Evolutionary conservation across 2,113 vertebrate species (phyloP).

Genomic region (Trematocara zebra): DNA sequence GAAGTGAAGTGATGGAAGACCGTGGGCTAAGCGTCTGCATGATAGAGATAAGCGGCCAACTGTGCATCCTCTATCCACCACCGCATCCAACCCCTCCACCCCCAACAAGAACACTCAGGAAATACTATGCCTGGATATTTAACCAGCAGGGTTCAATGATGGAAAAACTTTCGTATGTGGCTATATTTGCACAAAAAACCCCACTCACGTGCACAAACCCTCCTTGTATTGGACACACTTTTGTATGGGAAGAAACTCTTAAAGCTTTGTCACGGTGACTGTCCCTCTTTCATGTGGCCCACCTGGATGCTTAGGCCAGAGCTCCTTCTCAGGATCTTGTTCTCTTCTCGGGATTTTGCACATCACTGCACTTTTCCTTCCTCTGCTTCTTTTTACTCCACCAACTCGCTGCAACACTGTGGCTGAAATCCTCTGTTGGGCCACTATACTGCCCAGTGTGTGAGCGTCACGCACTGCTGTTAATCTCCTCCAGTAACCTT

Average conservation of each 20-base stretch:
- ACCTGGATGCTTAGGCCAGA: constrained; percentile 36
- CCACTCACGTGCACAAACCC: neutral
- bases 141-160: neutral
- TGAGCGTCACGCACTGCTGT: neutral
- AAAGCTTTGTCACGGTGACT: neutral
- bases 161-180: neutral
- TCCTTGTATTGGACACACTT: neutral
- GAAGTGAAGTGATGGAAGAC: constrained; percentile 37
- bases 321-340: neutral
- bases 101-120: neutral
- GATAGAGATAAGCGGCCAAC: constrained; percentile 46
- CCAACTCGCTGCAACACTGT: neutral
- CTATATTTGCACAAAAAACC: neutral
- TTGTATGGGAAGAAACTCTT: neutral
- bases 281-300: constrained; percentile 35
- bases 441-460: neutral
- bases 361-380: neutral
- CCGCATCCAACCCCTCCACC: neutral
- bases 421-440: constrained; percentile 23
- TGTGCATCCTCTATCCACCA: neutral
- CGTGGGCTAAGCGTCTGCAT: constrained; percentile 42
- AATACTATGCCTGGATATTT: constrained; percentile 4
- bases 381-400: neutral
- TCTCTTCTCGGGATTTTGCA: neutral
- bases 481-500: neutral